Evolutionary conservation across 1,140 invertebrate species (phyloP).

Genomic region (Lasaia peninsularis): DNA sequence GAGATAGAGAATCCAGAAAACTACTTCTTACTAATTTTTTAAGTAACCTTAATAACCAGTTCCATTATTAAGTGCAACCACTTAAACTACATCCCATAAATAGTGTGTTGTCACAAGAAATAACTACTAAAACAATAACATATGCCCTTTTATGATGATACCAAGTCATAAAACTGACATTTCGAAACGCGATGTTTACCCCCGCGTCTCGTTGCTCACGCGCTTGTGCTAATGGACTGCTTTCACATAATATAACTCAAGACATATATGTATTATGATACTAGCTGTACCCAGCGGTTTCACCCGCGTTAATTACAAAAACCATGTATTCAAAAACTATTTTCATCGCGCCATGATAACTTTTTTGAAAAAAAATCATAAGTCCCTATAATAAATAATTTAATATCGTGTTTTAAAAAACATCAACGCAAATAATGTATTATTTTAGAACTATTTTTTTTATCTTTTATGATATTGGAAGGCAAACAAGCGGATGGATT

Average conservation of each 20-base stretch:
- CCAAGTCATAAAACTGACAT: slow-evolving; percentile 9
- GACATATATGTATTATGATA: background rate
- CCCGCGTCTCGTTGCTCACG: slow-evolving; percentile 25
- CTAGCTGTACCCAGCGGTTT: too few relatives aligned
- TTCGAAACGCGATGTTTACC: slow-evolving; percentile 6
- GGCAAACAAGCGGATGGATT: too few relatives aligned
- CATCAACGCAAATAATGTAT: too few relatives aligned
- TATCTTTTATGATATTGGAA: too few relatives aligned
- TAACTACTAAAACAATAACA: slow-evolving; percentile 6
- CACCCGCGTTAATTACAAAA: too few relatives aligned
- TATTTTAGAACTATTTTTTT: too few relatives aligned
- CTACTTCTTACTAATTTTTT: background rate
- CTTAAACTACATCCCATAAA: background rate
- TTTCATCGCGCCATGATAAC: too few relatives aligned
- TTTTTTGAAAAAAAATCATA: too few relatives aligned
- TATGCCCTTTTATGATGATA: slow-evolving; percentile 4
- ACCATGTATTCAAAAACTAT: too few relatives aligned
- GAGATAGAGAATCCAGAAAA: too few relatives aligned
- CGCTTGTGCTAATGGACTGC: slow-evolving; percentile 9
- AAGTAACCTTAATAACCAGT: background rate
- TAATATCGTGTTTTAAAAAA: too few relatives aligned
- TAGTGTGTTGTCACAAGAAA: slow-evolving; percentile 2
- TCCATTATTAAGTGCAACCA: background rate
- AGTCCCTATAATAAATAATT: too few relatives aligned
- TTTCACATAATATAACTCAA: background rate